A percentile compares a stretch with the other conserved stretches of the same genome.
phyloP scores from a whole-genome alignment of 1,140 invertebrate species.

The Aricia agestis region DNA sequence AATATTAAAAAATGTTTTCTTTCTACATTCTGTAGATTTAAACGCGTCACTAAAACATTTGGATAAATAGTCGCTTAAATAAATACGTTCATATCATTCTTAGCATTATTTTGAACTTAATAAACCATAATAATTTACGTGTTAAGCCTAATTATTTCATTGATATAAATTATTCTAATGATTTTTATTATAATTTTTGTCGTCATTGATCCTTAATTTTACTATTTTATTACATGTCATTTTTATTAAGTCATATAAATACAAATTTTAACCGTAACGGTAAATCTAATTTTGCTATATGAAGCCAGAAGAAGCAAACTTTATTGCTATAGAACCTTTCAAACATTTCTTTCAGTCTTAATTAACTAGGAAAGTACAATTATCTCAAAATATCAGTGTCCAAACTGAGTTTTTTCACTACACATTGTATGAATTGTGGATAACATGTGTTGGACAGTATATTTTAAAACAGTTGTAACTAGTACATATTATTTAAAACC shows the following conservation, averaged over 20 bases:
- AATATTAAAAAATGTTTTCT: too few species aligned
- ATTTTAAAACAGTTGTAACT: neutral
- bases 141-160: neutral
- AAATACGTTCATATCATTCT: neutral
- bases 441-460: neutral
- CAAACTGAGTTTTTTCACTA: neutral
- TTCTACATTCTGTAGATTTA: neutral
- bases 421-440: neutral
- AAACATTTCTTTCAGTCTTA: conserved; percentile 8
- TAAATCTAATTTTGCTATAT: neutral
- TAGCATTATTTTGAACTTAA: neutral
- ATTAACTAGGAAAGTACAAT: neutral
- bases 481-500: neutral
- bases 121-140: neutral
- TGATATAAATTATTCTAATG: neutral
- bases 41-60: too few species aligned
- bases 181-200: neutral
- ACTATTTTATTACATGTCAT: neutral
- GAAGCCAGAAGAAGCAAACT: neutral
- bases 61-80: neutral
- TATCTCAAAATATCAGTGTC: neutral
- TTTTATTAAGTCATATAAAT: neutral
- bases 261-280: neutral
- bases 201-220: too few species aligned
- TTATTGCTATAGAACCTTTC: conserved; percentile 8